phyloP scores from a whole-genome alignment of 1,140 invertebrate species.

The Aporrectodea caliginosa region DNA sequence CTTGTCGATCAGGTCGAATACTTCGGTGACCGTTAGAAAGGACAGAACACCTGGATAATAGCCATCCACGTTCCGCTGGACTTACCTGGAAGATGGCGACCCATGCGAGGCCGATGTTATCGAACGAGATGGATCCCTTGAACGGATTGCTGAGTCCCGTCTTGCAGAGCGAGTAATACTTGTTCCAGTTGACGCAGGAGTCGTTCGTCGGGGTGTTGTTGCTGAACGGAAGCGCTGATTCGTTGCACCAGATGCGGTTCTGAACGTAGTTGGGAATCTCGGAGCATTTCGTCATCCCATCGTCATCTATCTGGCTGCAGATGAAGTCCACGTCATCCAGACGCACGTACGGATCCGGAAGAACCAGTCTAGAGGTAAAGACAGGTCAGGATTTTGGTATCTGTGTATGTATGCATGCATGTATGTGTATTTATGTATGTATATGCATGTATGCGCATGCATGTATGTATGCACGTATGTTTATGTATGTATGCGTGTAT shows the following conservation, averaged over 20 bases:
- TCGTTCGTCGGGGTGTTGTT: conserved; percentile 52
- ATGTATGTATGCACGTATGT: no score
- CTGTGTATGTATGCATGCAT: no score
- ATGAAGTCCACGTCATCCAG: conserved; percentile 88
- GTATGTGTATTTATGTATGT: no score
- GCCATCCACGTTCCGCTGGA: no score
- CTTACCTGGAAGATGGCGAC: conserved; percentile 98
- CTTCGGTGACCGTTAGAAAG: no score
- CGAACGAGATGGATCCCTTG: conserved; percentile 98
- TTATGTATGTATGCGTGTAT: neutral
- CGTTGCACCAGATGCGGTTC: conserved; percentile 66
- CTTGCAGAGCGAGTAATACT: conserved; percentile 93
- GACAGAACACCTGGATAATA: no score
- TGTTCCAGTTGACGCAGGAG: conserved; percentile 95
- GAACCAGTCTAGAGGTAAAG: no score
- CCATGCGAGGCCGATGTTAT: conserved; percentile 99
- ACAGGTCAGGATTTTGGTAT: no score
- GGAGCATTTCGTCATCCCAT: conserved; percentile 87
- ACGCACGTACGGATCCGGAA: conserved; percentile 38
- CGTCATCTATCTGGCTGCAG: conserved; percentile 86
- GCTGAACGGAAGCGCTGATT: conserved; percentile 40
- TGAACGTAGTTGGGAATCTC: conserved; percentile 77
- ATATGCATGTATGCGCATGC: no score
- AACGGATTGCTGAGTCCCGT: conserved; percentile 93
- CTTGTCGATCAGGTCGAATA: no score